Conservation (phyloP, 2,113 vertebrate species). For the Dicentrarchus labrax region DNA sequence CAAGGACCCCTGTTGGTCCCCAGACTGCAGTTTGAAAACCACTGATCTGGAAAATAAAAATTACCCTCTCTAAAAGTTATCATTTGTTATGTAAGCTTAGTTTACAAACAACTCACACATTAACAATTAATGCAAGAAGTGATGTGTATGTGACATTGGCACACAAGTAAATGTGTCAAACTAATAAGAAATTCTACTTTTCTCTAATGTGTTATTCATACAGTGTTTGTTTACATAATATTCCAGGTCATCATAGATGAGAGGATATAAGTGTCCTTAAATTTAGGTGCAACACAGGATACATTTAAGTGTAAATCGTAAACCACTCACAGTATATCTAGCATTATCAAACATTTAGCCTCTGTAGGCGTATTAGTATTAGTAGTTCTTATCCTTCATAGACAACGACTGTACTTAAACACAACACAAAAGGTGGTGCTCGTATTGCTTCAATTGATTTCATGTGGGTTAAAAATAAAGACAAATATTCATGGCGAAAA, state of each 20-base stretch:
- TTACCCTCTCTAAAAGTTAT: no score
- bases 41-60: no score
- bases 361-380: not conserved
- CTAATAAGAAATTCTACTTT: not conserved
- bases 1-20: no score
- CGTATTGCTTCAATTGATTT: not conserved
- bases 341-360: conserved; percentile 3
- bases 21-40: no score
- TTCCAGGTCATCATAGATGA: not conserved
- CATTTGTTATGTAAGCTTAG: no score
- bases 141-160: not conserved
- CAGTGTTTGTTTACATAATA: not conserved
- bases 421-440: not conserved
- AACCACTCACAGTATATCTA: conserved; percentile 14
- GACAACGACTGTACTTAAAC: not conserved
- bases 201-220: not conserved
- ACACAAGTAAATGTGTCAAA: not conserved
- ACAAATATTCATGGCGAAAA: not conserved
- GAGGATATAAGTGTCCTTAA: not conserved
- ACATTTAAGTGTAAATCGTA: not conserved
- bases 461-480: not conserved
- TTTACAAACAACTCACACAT: not conserved
- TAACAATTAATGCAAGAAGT: not conserved
- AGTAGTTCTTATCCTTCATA: not conserved
- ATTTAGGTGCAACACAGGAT: not conserved